Base-by-base conservation (phyloP, 2,113 vertebrate genomes). In the Pachyramphus minor region DNA sequence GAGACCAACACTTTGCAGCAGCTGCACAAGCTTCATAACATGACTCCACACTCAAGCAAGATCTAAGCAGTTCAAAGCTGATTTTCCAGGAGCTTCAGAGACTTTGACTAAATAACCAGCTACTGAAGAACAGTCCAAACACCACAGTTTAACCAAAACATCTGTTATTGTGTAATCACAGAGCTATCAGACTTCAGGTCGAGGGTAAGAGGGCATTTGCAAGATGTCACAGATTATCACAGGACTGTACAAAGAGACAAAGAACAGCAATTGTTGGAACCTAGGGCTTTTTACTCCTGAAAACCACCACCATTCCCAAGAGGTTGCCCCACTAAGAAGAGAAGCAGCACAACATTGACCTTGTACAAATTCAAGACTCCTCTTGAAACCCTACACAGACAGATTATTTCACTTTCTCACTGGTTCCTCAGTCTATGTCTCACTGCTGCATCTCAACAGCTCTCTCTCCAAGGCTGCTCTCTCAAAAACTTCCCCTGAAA, bases 231-330 rank as follows among this genome's bases (percentile, higher is more conserved):
- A 64, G 27, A 22, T 20, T 23, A 79, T 37, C 35, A 66, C 31
- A 85, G 22, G 5, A 58, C 37, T 20, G 6, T 16, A 60, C 24
- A 15, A 52, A 41, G 59, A 56, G 8, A 60, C 3, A 23, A 4
- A 13, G 82, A 75, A 2, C 21, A 45, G 21, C 1, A 0, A 9
- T 0, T 82, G 33, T 30, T 82, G 13, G 9, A 14, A 62, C 5
- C 11, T 60, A 8, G 3, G 7, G 11, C 24, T 52, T 84, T 58
- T 52, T 52, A 6, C 33, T 64, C 45, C 49, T 76, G 25, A 67
- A 80, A 87, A 47, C 8, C 18, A 77, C 8, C 25, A 77, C 14
- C 22, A 50, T 74, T 67, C 49, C 58, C 15, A 77, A 11, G 9
- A 68, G 17, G 3, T 5, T 60, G 35, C 11, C 39, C 11, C 27